Evolutionary conservation across 1,140 invertebrate species (phyloP), one percentile per base, ranked within the genome.

Genomic region (Delia radicum): DNA sequence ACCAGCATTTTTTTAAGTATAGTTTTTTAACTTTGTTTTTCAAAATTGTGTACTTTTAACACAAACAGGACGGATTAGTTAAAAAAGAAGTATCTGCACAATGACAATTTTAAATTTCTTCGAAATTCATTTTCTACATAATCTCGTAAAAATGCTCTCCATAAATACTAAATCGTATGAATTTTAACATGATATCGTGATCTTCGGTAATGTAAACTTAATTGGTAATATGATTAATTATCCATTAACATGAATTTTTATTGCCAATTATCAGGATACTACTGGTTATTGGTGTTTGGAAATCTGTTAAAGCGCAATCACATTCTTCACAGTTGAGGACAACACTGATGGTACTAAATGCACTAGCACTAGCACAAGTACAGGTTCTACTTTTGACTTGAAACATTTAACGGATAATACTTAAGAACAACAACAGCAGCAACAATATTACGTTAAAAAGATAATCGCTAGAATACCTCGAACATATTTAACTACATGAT

Each of bases 161-260:
- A n/a, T n/a, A n/a, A n/a, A n/a, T n/a, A n/a, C n/a, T n/a, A n/a
- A n/a, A n/a, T n/a, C n/a, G n/a, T n/a, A n/a, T n/a, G n/a, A n/a
- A n/a, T n/a, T n/a, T 65, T 65, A 13, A 65, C 27, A 29, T 69
- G 65, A 69, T 69, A 69, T 69, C 65, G 65, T 69, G 81, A 79
- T 77, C 77, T 73, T 77, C 79, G 80, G 82, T 81, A 83, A 80
- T 81, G 82, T 83, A 83, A 82, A 82, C 81, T 83, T 82, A 82
- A 83, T 82, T 82, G 81, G 80, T 83, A 83, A 83, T 82, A 83
- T 82, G 81, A 82, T 82, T 83, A 83, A 82, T 82, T 82, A 81
- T 81, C 81, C 79, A 81, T 82, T 82, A 82, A 82, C 81, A 83
- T 82, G 81, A 82, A 81, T 81, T 81, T 83, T 83, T 82, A 82